Base-by-base conservation (phyloP, 2,797 vertebrate species). In the Tenualosa ilisha region DNA sequence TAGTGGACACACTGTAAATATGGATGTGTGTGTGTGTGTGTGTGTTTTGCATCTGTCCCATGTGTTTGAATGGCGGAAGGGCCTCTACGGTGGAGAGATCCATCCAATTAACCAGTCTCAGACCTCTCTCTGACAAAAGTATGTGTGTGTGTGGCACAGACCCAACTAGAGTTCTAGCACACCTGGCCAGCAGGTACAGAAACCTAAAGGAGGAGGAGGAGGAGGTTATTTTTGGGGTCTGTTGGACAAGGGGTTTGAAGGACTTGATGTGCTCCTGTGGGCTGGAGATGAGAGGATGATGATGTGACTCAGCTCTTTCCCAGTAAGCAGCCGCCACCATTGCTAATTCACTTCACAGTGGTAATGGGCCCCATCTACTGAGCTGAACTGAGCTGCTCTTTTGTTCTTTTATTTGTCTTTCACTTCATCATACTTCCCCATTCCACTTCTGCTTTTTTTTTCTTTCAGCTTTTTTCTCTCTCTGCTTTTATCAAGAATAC, bases 91-190 rank as follows among this genome's bases (percentile, higher is more conserved):
- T 65, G 24, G 63, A 31, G 7, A 1, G 24, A 31, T 65, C 63
- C 22, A 12, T 65, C 63, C 63, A n/a, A 8, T 26, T 4, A 12
- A 65, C 63, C 53, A 54, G 53, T 65, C 24, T 26, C 63, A 12
- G 8, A n/a, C 63, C 26, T 9, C n/a, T 65, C 20, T 65, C 22
- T 31, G 24, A 85, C 17, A 50, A 50, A 17, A 81, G 86, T 59
- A 22, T 46, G 26, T 65, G 88, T 81, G 83, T 40, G 83, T 82
- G 61, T 86, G 82, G 3, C 7, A 11, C 31, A 72, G 65, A 72
- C 65, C 26, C 65, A 37, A 15, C 15, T 2, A 31, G 65, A 6
- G 31, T 4, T 40, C 26, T 12, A 15, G 31, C 24, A 26, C 63
- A 68, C 26, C 24, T 68, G 61, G 24, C 24, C 24, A 65, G 24